A percentile compares a stretch with the other conserved stretches of the same genome.
Evolutionary conservation across 2,888 invertebrate genomes (phyloP).

Genomic region (Cyclophora punctaria): DNA sequence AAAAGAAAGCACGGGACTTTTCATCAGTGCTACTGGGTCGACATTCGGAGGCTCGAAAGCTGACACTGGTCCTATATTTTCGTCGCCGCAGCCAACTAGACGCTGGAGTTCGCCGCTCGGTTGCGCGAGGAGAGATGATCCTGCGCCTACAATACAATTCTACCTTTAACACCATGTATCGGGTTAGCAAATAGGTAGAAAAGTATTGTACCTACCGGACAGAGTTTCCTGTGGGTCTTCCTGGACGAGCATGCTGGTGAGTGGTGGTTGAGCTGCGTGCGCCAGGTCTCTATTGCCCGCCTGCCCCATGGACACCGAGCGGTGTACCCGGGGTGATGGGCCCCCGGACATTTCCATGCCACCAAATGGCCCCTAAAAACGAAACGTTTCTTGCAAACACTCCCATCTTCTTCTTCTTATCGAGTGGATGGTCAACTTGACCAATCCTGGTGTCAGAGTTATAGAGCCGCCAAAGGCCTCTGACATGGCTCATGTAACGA

Average conservation of each 20-base stretch:
- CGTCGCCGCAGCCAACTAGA: slow-evolving; percentile 73
- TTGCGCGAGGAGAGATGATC: slow-evolving; percentile 88
- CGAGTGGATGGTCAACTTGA: too few relatives aligned
- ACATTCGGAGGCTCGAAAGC: slow-evolving; percentile 55
- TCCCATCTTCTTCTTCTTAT: too few relatives aligned
- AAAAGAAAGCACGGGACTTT: slow-evolving; percentile 91
- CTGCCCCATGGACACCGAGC: slow-evolving; percentile 91
- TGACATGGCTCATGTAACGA: too few relatives aligned
- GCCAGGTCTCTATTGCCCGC: slow-evolving; percentile 72
- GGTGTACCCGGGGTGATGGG: slow-evolving; percentile 80
- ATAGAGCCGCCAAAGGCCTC: too few relatives aligned
- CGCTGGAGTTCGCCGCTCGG: slow-evolving; percentile 91
- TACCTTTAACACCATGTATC: too few relatives aligned
- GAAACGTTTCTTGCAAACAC: too few relatives aligned
- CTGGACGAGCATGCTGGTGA: slow-evolving; percentile 56
- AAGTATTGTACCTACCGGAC: slow-evolving; percentile 40
- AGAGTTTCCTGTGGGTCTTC: slow-evolving; percentile 58
- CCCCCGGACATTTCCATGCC: slow-evolving; percentile 6
- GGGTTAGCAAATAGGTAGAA: too few relatives aligned
- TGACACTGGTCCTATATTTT: slow-evolving; percentile 39
- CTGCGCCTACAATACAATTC: slow-evolving; percentile 71
- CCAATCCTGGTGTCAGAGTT: too few relatives aligned
- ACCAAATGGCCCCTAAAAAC: slow-evolving; percentile 7
- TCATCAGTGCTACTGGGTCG: slow-evolving; percentile 76
- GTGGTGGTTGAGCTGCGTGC: slow-evolving; percentile 65